Evolutionary conservation across 2,113 vertebrate species (phyloP).

Genomic region (Spilogale gracilis): DNA sequence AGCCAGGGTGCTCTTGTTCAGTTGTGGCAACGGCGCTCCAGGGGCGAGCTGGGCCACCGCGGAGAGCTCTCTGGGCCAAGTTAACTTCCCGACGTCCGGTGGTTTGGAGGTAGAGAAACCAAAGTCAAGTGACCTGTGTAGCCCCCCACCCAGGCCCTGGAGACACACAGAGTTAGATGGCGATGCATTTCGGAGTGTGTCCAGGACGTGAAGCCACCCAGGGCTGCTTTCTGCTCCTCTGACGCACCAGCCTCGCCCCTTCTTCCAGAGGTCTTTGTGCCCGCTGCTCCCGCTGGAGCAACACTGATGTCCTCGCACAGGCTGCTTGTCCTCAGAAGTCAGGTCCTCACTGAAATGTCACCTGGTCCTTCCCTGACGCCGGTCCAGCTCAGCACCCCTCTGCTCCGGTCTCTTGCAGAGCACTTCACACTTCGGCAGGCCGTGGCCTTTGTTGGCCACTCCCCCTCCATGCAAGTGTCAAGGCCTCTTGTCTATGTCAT

Average conservation of each 20-base stretch:
- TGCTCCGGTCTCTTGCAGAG: not conserved
- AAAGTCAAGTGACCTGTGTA: not conserved
- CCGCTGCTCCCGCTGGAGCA: no score
- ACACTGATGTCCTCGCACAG: fast-evolving
- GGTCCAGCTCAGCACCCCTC: not conserved
- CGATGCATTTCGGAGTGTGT: not conserved
- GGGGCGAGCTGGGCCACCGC: not conserved
- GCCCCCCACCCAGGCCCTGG: not conserved
- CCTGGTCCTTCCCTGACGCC: not conserved
- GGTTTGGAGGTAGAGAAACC: not conserved
- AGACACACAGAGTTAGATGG: not conserved
- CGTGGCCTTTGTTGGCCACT: not conserved
- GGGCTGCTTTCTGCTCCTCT: not conserved
- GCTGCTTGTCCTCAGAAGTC: not conserved
- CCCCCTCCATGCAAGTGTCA: not conserved
- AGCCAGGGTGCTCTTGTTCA: not conserved
- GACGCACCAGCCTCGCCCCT: not conserved
- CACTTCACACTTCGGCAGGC: not conserved
- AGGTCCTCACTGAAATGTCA: not conserved
- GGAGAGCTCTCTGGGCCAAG: not conserved
- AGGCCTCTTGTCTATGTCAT: not conserved
- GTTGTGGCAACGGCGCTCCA: not conserved
- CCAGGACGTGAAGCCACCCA: not conserved
- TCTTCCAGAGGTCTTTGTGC: not conserved
- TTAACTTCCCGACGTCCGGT: not conserved